phyloP scores from a whole-genome alignment of 2,113 vertebrate genomes.

The Larimichthys crocea region DNA sequence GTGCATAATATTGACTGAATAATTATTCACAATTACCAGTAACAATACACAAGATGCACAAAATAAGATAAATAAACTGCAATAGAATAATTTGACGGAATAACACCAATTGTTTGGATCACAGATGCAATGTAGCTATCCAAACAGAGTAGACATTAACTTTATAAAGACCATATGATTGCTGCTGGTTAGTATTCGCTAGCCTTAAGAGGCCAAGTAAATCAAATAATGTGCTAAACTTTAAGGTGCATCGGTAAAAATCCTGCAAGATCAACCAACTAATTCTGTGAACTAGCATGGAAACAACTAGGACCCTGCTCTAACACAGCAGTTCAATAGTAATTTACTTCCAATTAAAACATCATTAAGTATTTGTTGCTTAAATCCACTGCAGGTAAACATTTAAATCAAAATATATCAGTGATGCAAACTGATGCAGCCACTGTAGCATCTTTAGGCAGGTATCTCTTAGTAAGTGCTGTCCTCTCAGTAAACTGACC shows the following conservation, averaged over 20 bases:
- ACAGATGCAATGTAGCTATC: background rate
- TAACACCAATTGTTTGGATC: background rate
- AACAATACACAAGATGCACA: background rate
- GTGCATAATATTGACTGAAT: background rate
- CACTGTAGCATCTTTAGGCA: constrained; percentile 12
- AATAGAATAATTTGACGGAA: background rate
- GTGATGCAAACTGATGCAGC: background rate
- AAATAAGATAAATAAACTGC: background rate
- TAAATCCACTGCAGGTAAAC: background rate
- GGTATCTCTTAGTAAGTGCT: background rate
- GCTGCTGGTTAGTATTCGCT: background rate
- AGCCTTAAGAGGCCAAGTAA: background rate
- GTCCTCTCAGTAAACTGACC: constrained; percentile 58
- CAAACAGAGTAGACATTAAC: background rate
- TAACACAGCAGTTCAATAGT: background rate
- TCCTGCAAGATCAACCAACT: background rate
- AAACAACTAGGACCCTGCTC: background rate
- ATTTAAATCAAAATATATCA: background rate
- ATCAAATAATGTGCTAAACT: background rate
- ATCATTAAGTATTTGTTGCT: background rate
- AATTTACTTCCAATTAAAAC: background rate
- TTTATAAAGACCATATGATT: background rate
- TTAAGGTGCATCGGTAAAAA: background rate
- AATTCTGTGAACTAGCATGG: background rate
- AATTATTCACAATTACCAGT: background rate